Percentiles rank a stretch among this genome's conserved stretches.
Conservation (phyloP, 2,888 invertebrate genomes). For the Ryuthela nishihirai region DNA sequence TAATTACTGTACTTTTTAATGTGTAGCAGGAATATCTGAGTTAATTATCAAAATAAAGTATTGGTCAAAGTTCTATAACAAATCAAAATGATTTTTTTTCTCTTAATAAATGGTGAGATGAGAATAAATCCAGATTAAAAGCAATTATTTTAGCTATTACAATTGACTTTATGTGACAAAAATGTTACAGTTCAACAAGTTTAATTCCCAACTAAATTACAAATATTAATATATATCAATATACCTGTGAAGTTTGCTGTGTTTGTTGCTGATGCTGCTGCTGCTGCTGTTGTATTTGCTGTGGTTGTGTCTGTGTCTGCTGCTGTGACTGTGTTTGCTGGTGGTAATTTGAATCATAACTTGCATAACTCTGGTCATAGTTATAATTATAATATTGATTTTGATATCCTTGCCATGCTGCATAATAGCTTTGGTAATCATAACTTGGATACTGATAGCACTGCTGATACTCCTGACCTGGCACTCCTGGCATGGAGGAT, state of each 20-base stretch:
- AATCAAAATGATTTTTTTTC: too few relatives aligned
- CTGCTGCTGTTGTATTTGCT: constrained; percentile 7
- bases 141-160: too few relatives aligned
- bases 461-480: constrained; percentile 15
- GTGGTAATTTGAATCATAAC: constrained; percentile 19
- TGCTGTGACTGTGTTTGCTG: constrained; percentile 17
- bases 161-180: too few relatives aligned
- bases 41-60: too few relatives aligned
- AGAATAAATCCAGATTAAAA: too few relatives aligned
- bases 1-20: too few relatives aligned
- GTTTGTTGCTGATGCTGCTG: constrained; percentile 11
- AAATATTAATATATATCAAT: too few relatives aligned
- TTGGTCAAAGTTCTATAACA: too few relatives aligned
- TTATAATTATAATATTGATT: constrained; percentile 23
- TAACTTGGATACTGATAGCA: constrained; percentile 34
- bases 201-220: too few relatives aligned
- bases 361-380: constrained; percentile 24
- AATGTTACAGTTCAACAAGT: too few relatives aligned
- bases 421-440: constrained; percentile 36
- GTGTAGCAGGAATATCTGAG: too few relatives aligned
- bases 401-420: constrained; percentile 36
- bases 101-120: too few relatives aligned
- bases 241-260: constrained; percentile 14
- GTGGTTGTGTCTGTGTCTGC: constrained; percentile 17
- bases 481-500: constrained; percentile 9